Evolutionary conservation across 2,888 invertebrate species (phyloP).

Genomic region (Beris morrisii): DNA sequence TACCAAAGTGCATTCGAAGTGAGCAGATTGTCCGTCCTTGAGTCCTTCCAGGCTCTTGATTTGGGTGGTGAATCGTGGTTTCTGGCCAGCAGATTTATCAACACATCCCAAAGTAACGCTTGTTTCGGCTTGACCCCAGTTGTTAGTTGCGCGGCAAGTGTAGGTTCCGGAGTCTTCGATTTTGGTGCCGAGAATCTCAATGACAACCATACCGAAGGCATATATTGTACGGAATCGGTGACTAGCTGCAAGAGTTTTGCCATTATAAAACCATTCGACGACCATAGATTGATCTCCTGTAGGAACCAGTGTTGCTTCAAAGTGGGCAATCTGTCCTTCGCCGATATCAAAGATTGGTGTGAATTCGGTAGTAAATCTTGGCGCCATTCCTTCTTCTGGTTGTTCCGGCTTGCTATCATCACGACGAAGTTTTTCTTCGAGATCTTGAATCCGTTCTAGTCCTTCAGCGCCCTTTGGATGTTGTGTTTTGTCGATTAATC

Average conservation of each 20-base stretch:
- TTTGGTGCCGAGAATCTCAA: conserved; percentile 93
- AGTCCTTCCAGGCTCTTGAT: conserved; percentile 80
- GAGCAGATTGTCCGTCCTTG: conserved; percentile 91
- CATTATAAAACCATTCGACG: conserved; percentile 96
- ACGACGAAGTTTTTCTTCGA: conserved; percentile 81
- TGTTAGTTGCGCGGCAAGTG: conserved; percentile 85
- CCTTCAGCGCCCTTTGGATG: conserved; percentile 96
- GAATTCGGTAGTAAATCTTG: conserved; percentile 86
- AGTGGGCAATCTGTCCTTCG: conserved; percentile 96
- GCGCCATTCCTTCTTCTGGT: conserved; percentile 79
- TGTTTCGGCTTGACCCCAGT: conserved; percentile 86
- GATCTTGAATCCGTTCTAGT: conserved; percentile 84
- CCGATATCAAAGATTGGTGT: conserved; percentile 79
- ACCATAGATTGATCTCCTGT: conserved; percentile 92
- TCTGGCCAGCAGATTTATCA: conserved; percentile 82
- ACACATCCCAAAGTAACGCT: conserved; percentile 80
- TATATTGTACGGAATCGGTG: conserved; percentile 91
- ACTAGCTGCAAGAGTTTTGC: conserved; percentile 82
- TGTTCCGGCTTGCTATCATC: conserved; percentile 70
- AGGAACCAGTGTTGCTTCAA: conserved; percentile 94
- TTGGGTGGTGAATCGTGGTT: conserved; percentile 85
- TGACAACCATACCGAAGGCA: conserved; percentile 96
- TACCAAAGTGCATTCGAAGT: conserved; percentile 92
- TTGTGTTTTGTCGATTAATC: conserved; percentile 83
- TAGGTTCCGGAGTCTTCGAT: conserved; percentile 90